Percentiles rank a stretch among this genome's conserved stretches.
These are phyloP conservation scores for Vultur gryphus DNA, from an alignment of 2,797 vertebrate species.

Conservation along the genomic window DNA sequence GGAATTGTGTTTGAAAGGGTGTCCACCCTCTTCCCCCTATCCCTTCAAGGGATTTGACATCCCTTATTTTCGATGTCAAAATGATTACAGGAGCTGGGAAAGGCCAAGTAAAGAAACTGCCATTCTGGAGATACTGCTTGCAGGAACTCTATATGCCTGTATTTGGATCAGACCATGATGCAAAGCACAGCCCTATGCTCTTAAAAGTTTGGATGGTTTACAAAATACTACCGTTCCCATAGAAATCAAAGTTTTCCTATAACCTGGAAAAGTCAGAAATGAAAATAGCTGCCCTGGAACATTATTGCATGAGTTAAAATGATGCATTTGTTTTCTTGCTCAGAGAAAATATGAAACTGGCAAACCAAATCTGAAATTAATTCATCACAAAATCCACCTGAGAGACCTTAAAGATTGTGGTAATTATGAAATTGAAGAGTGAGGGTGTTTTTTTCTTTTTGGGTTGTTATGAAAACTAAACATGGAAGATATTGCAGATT, in stretches of 20 bases:
- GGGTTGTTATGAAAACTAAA: background rate
- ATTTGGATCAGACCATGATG: background rate
- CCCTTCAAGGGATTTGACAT: background rate
- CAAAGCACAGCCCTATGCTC: background rate
- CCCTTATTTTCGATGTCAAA: background rate
- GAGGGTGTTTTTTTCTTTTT: background rate
- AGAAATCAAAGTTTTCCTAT: slow-evolving; percentile 27
- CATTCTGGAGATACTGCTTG: background rate
- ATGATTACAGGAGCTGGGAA: background rate
- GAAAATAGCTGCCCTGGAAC: slow-evolving; percentile 8
- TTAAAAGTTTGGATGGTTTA: slow-evolving; percentile 19
- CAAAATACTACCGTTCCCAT: slow-evolving; percentile 9
- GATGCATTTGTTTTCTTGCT: background rate
- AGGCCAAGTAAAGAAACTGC: background rate
- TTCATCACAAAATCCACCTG: background rate
- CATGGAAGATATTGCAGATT: background rate
- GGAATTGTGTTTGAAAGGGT: background rate
- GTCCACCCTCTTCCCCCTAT: background rate
- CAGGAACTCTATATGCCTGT: background rate
- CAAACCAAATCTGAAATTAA: background rate
- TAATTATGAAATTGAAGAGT: background rate
- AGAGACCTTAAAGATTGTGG: background rate
- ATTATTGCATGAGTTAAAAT: background rate
- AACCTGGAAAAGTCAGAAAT: slow-evolving; percentile 26
- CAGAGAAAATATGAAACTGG: background rate